Evolutionary conservation across 2,113 vertebrate species (phyloP).

Genomic region (Pituophis catenifer): DNA sequence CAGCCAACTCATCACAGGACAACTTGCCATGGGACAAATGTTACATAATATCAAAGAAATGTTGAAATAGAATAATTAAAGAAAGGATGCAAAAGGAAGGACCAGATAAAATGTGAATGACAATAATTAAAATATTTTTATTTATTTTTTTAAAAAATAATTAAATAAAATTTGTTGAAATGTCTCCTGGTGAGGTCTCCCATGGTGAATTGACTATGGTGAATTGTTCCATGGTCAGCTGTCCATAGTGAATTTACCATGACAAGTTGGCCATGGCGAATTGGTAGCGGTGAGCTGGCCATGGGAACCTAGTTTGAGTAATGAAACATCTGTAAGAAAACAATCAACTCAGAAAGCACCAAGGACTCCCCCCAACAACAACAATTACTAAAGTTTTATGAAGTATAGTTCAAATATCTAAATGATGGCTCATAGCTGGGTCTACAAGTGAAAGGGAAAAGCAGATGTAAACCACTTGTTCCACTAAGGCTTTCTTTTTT

Average conservation of each 20-base stretch:
- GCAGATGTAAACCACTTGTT: background rate
- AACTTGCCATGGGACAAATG: background rate
- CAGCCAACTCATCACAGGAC: background rate
- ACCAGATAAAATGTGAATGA: background rate
- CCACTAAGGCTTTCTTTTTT: background rate
- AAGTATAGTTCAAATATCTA: background rate
- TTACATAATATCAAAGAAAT: background rate
- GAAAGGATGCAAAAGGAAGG: background rate
- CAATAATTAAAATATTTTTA: background rate
- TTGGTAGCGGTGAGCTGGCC: background rate
- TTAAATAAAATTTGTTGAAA: background rate
- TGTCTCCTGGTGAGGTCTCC: background rate
- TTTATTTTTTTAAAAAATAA: background rate
- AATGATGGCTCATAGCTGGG: background rate
- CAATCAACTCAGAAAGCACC: background rate
- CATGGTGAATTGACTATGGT: too few species aligned
- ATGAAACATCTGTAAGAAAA: background rate
- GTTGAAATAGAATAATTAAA: background rate
- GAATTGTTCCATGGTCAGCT: background rate
- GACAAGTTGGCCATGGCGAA: background rate
- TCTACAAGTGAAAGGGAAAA: background rate
- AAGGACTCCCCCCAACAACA: background rate
- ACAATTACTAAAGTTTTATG: background rate
- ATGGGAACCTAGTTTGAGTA: background rate
- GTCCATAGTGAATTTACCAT: too few species aligned